Evolutionary conservation across 2,113 vertebrate species (phyloP).

Genomic region (Lasiurus cinereus): DNA sequence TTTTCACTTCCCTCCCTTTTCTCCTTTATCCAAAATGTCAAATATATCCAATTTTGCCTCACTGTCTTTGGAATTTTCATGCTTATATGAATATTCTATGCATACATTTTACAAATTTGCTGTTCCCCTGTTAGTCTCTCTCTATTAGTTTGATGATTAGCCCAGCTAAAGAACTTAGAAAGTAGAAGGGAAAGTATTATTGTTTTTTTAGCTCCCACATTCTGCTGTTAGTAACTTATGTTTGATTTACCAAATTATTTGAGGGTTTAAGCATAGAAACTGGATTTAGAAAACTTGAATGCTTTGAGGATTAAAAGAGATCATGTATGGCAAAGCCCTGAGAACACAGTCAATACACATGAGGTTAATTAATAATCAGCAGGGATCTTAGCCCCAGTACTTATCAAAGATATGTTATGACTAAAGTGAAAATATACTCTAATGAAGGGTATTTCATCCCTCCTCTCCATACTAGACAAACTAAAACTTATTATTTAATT

Average conservation of each 20-base stretch:
- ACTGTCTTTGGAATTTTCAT: not conserved
- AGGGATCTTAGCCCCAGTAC: not conserved
- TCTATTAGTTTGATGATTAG: not conserved
- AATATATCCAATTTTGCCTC: not conserved
- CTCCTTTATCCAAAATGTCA: not conserved
- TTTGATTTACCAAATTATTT: slow-evolving; percentile 12
- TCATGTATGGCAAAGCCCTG: not conserved
- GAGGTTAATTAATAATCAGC: slow-evolving; percentile 35
- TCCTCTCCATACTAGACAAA: not conserved
- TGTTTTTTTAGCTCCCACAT: not conserved
- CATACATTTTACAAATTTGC: not conserved
- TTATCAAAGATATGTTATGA: not conserved
- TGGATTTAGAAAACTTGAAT: not conserved
- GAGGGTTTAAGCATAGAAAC: not conserved
- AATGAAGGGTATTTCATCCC: not conserved
- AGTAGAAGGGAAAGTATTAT: not conserved
- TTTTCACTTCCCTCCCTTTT: not conserved
- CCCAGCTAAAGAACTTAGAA: not conserved
- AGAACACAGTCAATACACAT: not conserved
- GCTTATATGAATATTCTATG: not conserved
- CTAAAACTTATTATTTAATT: not conserved
- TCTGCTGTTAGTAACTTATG: not conserved
- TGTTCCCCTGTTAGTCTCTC: not conserved
- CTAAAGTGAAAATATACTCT: not conserved
- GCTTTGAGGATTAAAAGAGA: not conserved